Evolutionary conservation across 2,888 invertebrate genomes (phyloP).

Genomic region (Phyto melanocephala): DNA sequence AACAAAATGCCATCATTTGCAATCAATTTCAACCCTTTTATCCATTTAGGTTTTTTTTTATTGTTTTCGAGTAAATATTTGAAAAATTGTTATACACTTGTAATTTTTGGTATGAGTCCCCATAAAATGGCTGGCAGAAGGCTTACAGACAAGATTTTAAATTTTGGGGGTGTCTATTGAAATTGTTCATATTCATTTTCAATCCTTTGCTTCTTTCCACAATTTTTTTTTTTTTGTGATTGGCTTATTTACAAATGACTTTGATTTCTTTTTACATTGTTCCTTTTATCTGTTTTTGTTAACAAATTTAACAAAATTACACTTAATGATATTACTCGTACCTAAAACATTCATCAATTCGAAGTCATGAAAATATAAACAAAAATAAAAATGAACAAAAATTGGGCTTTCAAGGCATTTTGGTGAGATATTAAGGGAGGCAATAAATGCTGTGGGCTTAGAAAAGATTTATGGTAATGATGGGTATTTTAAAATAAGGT

Average conservation of each 20-base stretch:
- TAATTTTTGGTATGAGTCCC: conserved; percentile 42
- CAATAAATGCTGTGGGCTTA: background rate
- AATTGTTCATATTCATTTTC: conserved; percentile 46
- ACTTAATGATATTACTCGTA: conserved; percentile 45
- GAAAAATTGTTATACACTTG: conserved; percentile 75
- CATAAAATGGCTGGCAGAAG: conserved; percentile 16
- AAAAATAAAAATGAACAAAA: conserved; percentile 50
- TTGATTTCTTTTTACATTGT: conserved; percentile 49
- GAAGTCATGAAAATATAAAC: conserved; percentile 41
- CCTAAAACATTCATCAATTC: conserved; percentile 65
- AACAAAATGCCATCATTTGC: conserved; percentile 57
- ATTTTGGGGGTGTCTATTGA: conserved; percentile 14
- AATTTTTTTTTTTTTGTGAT: background rate
- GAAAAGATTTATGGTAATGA: conserved; percentile 32
- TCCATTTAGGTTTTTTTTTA: background rate
- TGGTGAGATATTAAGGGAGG: conserved; percentile 9
- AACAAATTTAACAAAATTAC: conserved; percentile 38
- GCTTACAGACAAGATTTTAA: background rate
- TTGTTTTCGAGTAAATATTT: conserved; percentile 66
- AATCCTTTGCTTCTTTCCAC: background rate
- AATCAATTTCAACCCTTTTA: conserved; percentile 63
- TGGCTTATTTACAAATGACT: conserved; percentile 39
- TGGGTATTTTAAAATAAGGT: background rate
- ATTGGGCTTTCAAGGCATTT: conserved; percentile 2
- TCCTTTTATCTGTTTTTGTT: conserved; percentile 19